Evolutionary conservation across 2,797 vertebrate genomes (phyloP).

Genomic region (Iguana delicatissima): DNA sequence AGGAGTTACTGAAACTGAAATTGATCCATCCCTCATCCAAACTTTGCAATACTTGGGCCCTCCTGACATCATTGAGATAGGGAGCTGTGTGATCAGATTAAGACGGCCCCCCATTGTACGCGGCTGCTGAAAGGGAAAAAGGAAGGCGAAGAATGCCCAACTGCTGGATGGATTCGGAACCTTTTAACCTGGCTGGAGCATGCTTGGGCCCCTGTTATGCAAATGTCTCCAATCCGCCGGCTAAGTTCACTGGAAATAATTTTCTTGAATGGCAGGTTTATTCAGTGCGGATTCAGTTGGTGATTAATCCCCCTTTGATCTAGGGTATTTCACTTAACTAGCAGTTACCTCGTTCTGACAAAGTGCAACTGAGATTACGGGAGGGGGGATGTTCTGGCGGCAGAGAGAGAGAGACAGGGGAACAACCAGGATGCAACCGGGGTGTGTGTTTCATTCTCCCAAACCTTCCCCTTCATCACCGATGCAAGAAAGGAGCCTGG

Average conservation of each 20-base stretch:
- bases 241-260: slow-evolving; percentile 90
- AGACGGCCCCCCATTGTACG: slow-evolving; percentile 79
- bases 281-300: slow-evolving; percentile 87
- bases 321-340: slow-evolving; percentile 90
- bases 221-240: slow-evolving; percentile 86
- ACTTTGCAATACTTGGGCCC: slow-evolving; percentile 85
- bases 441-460: slow-evolving; percentile 80
- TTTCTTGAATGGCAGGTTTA: slow-evolving; percentile 91
- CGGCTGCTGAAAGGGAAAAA: slow-evolving; percentile 81
- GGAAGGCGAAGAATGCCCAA: slow-evolving; percentile 81
- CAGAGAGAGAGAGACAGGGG: slow-evolving; percentile 49
- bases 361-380: slow-evolving; percentile 86
- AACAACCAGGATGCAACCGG: slow-evolving; percentile 81
- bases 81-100: slow-evolving; percentile 88
- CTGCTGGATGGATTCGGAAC: slow-evolving; percentile 85
- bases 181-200: slow-evolving; percentile 89
- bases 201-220: slow-evolving; percentile 84
- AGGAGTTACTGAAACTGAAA: slow-evolving; percentile 88
- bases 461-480: slow-evolving; percentile 66
- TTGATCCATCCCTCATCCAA: slow-evolving; percentile 87
- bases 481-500: slow-evolving; percentile 78
- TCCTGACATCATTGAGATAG: slow-evolving; percentile 86
- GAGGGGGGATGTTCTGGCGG: slow-evolving; percentile 58
- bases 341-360: slow-evolving; percentile 88
- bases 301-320: slow-evolving; percentile 91